Evolutionary conservation across 1,140 invertebrate genomes (phyloP), one percentile per base, ranked within the genome.

Genomic region (Papilio dardanus): DNA sequence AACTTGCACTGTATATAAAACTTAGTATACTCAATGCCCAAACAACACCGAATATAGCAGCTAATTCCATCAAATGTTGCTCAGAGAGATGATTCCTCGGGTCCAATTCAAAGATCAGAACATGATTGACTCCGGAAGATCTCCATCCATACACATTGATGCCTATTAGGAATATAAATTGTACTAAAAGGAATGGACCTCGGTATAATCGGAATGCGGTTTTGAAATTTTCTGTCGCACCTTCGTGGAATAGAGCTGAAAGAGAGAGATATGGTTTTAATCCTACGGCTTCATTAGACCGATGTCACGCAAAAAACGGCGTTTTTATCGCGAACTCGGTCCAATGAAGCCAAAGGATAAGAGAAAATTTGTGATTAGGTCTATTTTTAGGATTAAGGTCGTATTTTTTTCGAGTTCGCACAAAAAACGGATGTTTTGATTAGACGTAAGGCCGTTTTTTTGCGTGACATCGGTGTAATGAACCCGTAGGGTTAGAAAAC

Each of bases 101-200:
- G 94, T 99, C 99, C 66, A 99, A 94, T 92, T 99, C 99, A 90
- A 99, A 99, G 81, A 99, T 99, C 0, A 99, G 95, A 0, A 99
- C 99, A 92, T 99, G 99, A 94, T 99, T 99, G 4, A 99, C 99
- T 12, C 99, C 99, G 0, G 98, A 99, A 5, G 97, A 98, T 80
- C 99, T 94, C 99, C 99, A 99, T n/a, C 98, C 98, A 92, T 99
- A 99, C 19, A 98, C 99, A 88, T 99, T 99, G 16, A 99, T 96
- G 21, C 99, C 99, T 87, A 99, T 98, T 1, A 99, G 93, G 88
- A 99, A 99, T 78, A 99, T 95, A 88, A 99, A 99, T 82, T 99
- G 95, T 71, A 99, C 97, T 40, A 99, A 94, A 0, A 99, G 95
- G 76, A 99, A 95, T 4, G 98, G 98, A 0, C 98, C 98, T 42